Percentiles rank a stretch among this genome's conserved stretches.
These are phyloP conservation scores for Nothocercus julius DNA, from an alignment of 2,113 vertebrate genomes.

Conservation along the genomic window DNA sequence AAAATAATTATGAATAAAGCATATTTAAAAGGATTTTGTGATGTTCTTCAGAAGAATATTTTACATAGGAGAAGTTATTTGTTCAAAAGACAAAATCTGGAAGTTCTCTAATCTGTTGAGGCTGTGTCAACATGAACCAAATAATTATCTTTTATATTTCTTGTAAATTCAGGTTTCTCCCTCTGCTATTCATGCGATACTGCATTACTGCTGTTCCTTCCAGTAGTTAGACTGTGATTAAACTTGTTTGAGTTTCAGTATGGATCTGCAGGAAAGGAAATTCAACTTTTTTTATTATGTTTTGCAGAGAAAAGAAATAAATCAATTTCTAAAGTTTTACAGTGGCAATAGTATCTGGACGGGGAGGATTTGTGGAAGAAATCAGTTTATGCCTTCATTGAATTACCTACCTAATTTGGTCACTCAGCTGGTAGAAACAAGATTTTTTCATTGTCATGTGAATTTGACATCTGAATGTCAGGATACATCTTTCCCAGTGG, in stretches of 20 bases:
- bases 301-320: not conserved
- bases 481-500: not conserved
- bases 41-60: not conserved
- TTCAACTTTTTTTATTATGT: not conserved
- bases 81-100: not conserved
- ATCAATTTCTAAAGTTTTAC: not conserved
- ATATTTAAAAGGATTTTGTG: not conserved
- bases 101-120: not conserved
- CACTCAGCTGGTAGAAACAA: not conserved
- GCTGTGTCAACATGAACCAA: not conserved
- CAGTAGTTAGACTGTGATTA: not conserved
- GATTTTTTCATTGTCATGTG: not conserved
- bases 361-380: not conserved
- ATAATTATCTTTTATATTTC: not conserved
- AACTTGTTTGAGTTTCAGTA: not conserved
- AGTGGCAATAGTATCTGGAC: not conserved
- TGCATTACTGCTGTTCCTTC: not conserved
- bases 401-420: not conserved
- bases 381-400: not conserved
- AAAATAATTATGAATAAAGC: not conserved
- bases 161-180: not conserved
- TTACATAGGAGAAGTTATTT: not conserved
- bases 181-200: not conserved
- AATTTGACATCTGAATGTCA: not conserved
- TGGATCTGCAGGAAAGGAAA: not conserved